Evolutionary conservation across 2,888 invertebrate species (phyloP).

Genomic region (Ischnura elegans): DNA sequence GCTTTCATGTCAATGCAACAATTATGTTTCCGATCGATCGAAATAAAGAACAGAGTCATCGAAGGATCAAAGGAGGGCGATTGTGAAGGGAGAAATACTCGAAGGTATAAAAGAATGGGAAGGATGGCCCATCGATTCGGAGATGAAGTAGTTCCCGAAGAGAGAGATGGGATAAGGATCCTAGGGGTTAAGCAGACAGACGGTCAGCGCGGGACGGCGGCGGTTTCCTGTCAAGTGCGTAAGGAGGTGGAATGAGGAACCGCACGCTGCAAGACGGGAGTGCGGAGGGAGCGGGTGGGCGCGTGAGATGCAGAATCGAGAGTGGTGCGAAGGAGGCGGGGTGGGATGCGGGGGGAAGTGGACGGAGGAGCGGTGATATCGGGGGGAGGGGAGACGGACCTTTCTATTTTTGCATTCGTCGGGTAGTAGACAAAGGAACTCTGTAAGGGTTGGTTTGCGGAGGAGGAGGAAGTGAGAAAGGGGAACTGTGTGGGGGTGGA

Average conservation of each 20-base stretch:
- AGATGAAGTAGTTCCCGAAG: too few species aligned
- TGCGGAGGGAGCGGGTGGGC: not conserved
- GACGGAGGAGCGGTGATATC: not conserved
- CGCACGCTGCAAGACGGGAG: not conserved
- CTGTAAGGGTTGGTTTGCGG: not conserved
- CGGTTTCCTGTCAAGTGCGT: conserved; percentile 44
- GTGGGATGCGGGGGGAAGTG: not conserved
- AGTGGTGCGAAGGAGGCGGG: too few species aligned
- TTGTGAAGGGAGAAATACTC: too few species aligned
- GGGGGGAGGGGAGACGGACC: not conserved
- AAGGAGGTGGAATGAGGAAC: not conserved
- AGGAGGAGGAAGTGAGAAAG: conserved; percentile 24
- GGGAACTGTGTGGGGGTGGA: not conserved
- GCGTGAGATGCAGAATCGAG: conserved; percentile 8
- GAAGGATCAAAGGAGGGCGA: not conserved
- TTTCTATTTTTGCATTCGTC: conserved; percentile 22
- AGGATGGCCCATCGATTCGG: not conserved
- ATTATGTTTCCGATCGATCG: too few species aligned
- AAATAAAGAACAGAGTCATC: too few species aligned
- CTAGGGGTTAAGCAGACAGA: not conserved
- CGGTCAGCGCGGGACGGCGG: not conserved
- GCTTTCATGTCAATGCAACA: too few species aligned
- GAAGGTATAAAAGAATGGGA: not conserved
- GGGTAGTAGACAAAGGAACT: conserved; percentile 44
- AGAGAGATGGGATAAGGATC: too few species aligned